These are phyloP conservation scores for Actinia equina DNA, from an alignment of 64 coral and sea anemone genomes.

Conservation along the genomic window DNA sequence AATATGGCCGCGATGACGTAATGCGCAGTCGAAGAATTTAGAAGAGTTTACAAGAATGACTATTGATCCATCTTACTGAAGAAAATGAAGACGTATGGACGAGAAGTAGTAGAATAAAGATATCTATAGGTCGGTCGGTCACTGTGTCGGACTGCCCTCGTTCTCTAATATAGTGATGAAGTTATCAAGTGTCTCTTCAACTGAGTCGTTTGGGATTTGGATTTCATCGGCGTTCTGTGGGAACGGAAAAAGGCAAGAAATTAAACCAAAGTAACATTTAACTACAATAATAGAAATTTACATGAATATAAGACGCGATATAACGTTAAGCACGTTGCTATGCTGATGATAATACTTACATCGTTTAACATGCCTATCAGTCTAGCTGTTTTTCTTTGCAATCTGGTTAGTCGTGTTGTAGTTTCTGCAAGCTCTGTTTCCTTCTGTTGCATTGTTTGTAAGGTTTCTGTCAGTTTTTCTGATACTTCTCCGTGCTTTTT, in stretches of 20 bases:
- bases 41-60: neutral
- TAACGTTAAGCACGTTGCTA: neutral
- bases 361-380: slow-evolving; percentile 16
- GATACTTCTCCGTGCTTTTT: slow-evolving; percentile 2
- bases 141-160: neutral
- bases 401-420: neutral
- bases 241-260: neutral
- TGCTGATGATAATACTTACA: neutral
- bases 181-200: slow-evolving; percentile 1
- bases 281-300: neutral
- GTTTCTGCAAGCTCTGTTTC: neutral
- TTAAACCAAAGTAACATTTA: neutral
- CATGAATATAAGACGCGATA: neutral
- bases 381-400: slow-evolving; percentile 2
- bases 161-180: slow-evolving; percentile 8
- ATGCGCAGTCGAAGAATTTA: too few species aligned
- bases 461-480: neutral
- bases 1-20: too few species aligned
- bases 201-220: neutral
- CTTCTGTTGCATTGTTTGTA: neutral
- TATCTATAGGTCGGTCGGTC: too few species aligned
- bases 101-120: too few species aligned
- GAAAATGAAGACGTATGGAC: neutral
- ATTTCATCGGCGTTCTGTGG: neutral
- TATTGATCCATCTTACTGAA: neutral